Conservation (phyloP, 2,797 vertebrate species). For the Hippopotamyrus pictus region DNA sequence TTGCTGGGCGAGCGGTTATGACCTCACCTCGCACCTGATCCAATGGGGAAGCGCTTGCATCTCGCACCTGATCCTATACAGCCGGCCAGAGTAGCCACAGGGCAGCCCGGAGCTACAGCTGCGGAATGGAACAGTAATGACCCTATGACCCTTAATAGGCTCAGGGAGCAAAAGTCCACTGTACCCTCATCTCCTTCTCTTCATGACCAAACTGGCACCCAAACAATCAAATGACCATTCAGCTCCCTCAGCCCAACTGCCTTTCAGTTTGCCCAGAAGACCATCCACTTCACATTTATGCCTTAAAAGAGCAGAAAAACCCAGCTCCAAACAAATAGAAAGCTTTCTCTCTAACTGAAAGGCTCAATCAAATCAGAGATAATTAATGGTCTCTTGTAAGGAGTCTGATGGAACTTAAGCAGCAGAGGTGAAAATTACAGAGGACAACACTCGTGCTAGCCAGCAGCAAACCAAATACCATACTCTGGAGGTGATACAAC, state of each 20-base stretch:
- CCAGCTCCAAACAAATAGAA: background rate
- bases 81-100: background rate
- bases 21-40: background rate
- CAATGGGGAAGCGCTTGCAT: background rate
- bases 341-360: background rate
- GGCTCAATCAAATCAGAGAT: background rate
- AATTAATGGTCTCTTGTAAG: background rate
- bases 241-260: background rate
- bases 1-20: background rate
- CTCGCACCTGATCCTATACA: background rate
- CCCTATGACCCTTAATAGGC: background rate
- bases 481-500: background rate
- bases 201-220: background rate
- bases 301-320: background rate
- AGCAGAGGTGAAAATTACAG: background rate
- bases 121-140: background rate
- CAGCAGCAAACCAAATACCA: background rate
- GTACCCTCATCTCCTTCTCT: background rate
- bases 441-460: background rate
- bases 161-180: background rate
- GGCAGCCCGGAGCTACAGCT: background rate
- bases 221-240: background rate
- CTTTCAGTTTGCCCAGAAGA: background rate
- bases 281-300: background rate
- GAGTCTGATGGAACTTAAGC: conserved; percentile 1